A percentile compares a stretch with the other conserved stretches of the same genome.
Evolutionary conservation across 2,113 vertebrate genomes (phyloP).

Genomic region (Uria aalge): DNA sequence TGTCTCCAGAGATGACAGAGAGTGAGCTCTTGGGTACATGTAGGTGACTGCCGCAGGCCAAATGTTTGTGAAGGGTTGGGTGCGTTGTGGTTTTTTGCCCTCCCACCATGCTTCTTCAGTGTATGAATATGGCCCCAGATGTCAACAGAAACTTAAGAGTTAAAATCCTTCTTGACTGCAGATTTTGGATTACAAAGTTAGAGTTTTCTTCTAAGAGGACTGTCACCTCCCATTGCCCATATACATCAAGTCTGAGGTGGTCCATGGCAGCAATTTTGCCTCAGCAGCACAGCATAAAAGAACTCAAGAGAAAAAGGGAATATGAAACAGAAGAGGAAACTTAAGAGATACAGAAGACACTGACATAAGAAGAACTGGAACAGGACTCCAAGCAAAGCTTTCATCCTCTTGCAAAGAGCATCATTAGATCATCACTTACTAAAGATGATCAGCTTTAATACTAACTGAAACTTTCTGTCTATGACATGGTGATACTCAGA

Average conservation of each 20-base stretch:
- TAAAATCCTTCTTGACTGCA: background rate
- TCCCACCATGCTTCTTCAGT: background rate
- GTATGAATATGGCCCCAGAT: rapidly evolving
- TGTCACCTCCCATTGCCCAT: background rate
- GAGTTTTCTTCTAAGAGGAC: background rate
- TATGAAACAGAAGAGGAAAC: background rate
- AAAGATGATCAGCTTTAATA: background rate
- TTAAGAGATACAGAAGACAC: background rate
- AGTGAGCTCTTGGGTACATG: background rate
- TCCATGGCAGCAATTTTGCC: background rate
- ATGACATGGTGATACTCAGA: background rate
- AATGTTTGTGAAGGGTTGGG: background rate
- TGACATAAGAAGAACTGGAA: background rate
- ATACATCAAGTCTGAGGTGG: background rate
- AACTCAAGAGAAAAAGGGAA: background rate
- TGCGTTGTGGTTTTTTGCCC: background rate
- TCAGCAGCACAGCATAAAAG: background rate
- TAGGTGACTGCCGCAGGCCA: background rate
- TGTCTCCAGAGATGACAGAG: background rate
- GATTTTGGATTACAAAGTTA: background rate
- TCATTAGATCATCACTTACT: background rate
- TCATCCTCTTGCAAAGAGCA: background rate
- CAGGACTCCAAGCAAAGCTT: background rate
- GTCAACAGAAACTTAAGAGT: background rate
- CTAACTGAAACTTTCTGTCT: background rate